phyloP scores from a whole-genome alignment of 2,888 invertebrate genomes.

The Nephrotoma flavescens region DNA sequence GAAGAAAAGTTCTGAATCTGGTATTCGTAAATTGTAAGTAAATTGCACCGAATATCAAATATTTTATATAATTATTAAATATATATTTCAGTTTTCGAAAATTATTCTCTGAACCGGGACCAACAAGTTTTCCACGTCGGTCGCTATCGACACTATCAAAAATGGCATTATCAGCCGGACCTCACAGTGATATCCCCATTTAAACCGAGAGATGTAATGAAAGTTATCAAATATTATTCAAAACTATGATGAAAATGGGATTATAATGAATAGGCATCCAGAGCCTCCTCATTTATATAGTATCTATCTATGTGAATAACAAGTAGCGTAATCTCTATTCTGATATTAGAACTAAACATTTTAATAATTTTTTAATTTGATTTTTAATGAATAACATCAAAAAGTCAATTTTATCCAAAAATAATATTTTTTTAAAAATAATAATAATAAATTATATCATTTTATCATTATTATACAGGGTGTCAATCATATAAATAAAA shows the following conservation, averaged over 20 bases:
- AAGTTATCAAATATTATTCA: neutral
- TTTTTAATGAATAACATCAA: no score
- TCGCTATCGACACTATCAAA: constrained; percentile 65
- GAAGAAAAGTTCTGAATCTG: constrained; percentile 67
- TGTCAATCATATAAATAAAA: no score
- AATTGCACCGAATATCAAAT: neutral
- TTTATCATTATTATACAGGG: no score
- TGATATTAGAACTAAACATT: neutral
- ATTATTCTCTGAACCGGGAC: constrained; percentile 58
- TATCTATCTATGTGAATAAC: neutral
- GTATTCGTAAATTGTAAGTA: constrained; percentile 81
- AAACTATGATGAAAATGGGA: neutral
- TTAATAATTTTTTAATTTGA: neutral
- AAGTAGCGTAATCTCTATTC: neutral
- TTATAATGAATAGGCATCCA: neutral
- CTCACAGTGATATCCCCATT: constrained; percentile 16
- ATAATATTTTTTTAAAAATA: no score
- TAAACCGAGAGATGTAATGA: constrained; percentile 7
- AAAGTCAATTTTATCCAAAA: no score
- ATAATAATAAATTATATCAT: no score
- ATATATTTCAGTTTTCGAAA: constrained; percentile 63
- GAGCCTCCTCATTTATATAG: neutral
- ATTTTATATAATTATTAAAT: neutral
- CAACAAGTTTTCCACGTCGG: constrained; percentile 56
- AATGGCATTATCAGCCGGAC: constrained; percentile 42